Conservation (phyloP, 2,888 invertebrate genomes). For the Sthenelais limicola region DNA sequence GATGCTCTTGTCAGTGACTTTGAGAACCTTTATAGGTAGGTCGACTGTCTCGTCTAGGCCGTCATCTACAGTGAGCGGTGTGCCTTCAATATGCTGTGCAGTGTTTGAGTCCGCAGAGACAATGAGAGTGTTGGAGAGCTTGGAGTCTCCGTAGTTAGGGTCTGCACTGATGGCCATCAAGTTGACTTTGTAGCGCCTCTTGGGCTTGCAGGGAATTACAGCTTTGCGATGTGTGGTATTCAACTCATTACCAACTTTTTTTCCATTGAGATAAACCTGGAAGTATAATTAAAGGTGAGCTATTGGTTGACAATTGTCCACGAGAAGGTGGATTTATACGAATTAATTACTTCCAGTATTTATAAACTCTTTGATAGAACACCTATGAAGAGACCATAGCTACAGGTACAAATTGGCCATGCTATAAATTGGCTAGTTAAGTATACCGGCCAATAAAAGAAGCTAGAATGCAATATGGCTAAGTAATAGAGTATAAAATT, state of each 20-base stretch:
- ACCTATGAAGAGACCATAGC: too few species aligned
- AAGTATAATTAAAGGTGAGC: too few species aligned
- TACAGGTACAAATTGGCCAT: too few species aligned
- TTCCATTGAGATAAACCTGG: slow-evolving; percentile 71
- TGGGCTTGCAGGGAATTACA: slow-evolving; percentile 68
- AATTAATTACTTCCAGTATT: too few species aligned
- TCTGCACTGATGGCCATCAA: slow-evolving; percentile 66
- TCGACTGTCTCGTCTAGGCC: slow-evolving; percentile 60
- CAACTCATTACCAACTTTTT: slow-evolving; percentile 69
- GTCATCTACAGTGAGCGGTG: neutral
- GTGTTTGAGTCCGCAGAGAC: slow-evolving; percentile 56
- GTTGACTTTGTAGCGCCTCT: slow-evolving; percentile 65
- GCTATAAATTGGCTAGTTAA: too few species aligned
- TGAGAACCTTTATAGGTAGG: slow-evolving; percentile 65
- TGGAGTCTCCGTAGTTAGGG: slow-evolving; percentile 63
- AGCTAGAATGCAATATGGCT: too few species aligned
- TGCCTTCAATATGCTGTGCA: neutral
- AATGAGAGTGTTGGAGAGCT: slow-evolving; percentile 65
- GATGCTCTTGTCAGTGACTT: slow-evolving; percentile 66
- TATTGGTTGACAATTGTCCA: too few species aligned
- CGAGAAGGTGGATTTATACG: too few species aligned
- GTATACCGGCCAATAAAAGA: too few species aligned
- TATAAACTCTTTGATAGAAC: too few species aligned
- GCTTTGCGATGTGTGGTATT: slow-evolving; percentile 68
- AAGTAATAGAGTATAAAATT: too few species aligned